Evolutionary conservation across 92 coral and sea anemone species (phyloP).

Genomic region (Nematostella vectensis): DNA sequence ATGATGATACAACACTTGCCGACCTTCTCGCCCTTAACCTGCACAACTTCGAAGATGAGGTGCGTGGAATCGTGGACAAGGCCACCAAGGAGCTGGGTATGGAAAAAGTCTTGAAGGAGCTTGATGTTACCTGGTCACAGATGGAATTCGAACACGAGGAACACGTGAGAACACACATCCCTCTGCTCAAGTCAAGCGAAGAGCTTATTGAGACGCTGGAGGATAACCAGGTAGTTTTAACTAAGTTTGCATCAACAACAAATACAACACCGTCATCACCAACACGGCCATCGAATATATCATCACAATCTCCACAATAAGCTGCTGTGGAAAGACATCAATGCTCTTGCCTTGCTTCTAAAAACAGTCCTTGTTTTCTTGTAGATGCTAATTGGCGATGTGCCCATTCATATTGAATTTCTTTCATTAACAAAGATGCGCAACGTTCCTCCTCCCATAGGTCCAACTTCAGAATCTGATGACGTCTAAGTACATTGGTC

Average conservation of each 20-base stretch:
- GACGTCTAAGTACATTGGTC: constrained; percentile 98
- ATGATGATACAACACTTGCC: constrained; percentile 89
- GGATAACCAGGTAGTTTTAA: constrained; percentile 82
- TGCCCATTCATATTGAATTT: too few relatives aligned
- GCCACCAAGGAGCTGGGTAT: constrained; percentile 98
- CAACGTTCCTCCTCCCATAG: too few relatives aligned
- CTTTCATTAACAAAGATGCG: too few relatives aligned
- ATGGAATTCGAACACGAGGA: constrained; percentile 97
- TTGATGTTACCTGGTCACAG: constrained; percentile 96
- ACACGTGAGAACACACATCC: constrained; percentile 74
- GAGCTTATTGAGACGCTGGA: constrained; percentile 97
- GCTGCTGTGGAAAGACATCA: too few relatives aligned
- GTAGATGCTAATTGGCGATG: too few relatives aligned
- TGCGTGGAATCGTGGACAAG: constrained; percentile 96
- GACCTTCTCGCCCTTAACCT: constrained; percentile 92
- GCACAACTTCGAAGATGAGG: constrained; percentile 97
- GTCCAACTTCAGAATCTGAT: constrained; percentile 97
- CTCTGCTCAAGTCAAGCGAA: constrained; percentile 86
- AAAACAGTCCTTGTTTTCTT: too few relatives aligned
- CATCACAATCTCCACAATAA: too few relatives aligned
- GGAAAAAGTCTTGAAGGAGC: constrained; percentile 91
- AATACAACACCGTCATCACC: neutral
- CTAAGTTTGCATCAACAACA: neutral
- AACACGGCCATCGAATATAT: too few relatives aligned
- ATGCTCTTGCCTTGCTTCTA: too few relatives aligned